Percentiles rank a stretch among this genome's conserved stretches.
Conservation (phyloP, 2,113 vertebrate genomes). For the Leucopsar rothschildi region DNA sequence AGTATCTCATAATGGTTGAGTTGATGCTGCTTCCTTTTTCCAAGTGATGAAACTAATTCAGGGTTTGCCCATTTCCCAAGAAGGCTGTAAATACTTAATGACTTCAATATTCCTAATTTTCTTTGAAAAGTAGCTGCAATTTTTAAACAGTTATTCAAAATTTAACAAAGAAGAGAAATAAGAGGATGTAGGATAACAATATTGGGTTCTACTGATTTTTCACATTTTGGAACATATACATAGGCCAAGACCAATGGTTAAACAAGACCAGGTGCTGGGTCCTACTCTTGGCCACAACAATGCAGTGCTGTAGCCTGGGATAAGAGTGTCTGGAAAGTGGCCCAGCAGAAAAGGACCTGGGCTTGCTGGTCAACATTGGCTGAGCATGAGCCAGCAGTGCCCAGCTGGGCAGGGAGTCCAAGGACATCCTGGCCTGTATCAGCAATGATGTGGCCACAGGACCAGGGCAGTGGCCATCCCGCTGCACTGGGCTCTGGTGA, state of each 20-base stretch:
- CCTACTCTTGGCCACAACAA: neutral
- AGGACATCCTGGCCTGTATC: neutral
- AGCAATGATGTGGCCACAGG: neutral
- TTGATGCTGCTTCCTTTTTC: neutral
- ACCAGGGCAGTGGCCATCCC: neutral
- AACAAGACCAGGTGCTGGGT: neutral
- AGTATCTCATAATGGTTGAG: neutral
- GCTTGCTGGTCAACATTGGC: fast-evolving
- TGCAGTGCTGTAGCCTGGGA: neutral
- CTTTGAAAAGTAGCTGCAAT: neutral
- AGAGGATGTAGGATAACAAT: neutral
- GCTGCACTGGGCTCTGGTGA: too few relatives aligned
- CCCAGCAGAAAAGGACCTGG: neutral
- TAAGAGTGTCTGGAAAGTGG: neutral
- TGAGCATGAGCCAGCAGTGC: neutral
- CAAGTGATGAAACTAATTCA: neutral
- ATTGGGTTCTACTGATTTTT: neutral
- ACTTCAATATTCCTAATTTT: neutral
- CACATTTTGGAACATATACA: neutral
- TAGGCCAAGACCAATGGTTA: neutral
- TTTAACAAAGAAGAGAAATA: neutral
- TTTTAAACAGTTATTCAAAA: neutral
- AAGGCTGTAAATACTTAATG: neutral
- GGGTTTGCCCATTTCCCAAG: neutral
- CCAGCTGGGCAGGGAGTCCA: neutral